These are phyloP conservation scores for Sapajus apella DNA, from an alignment of 2,113 vertebrate species.

Conservation along the genomic window DNA sequence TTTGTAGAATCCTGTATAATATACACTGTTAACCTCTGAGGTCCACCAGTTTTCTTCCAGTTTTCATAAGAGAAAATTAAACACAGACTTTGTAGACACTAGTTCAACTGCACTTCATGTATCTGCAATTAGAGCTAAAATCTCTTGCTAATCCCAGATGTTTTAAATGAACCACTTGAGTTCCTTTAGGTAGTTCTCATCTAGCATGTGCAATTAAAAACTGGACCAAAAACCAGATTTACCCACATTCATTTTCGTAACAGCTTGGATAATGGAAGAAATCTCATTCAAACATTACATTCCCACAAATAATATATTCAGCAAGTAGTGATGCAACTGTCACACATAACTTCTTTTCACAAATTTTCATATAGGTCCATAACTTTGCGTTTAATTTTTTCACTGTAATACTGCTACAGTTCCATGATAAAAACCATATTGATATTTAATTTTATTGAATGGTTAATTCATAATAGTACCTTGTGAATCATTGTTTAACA, in stretches of 20 bases:
- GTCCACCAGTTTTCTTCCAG: not conserved
- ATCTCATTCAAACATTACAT: not conserved
- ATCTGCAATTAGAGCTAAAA: not conserved
- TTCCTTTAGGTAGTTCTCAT: not conserved
- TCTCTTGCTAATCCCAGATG: not conserved
- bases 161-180: not conserved
- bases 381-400: not conserved
- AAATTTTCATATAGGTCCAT: not conserved
- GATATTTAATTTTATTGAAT: not conserved
- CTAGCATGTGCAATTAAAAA: not conserved
- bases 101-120: not conserved
- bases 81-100: not conserved
- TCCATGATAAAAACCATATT: not conserved
- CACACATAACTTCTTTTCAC: not conserved
- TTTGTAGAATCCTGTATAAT: not conserved
- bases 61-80: not conserved
- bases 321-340: not conserved
- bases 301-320: not conserved
- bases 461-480: not conserved
- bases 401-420: not conserved
- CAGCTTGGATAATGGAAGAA: not conserved
- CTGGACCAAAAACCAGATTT: not conserved
- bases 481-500: not conserved
- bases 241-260: not conserved
- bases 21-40: not conserved